Evolutionary conservation across 2,113 vertebrate genomes (phyloP).

Genomic region (Beaufortia kweichowensis): DNA sequence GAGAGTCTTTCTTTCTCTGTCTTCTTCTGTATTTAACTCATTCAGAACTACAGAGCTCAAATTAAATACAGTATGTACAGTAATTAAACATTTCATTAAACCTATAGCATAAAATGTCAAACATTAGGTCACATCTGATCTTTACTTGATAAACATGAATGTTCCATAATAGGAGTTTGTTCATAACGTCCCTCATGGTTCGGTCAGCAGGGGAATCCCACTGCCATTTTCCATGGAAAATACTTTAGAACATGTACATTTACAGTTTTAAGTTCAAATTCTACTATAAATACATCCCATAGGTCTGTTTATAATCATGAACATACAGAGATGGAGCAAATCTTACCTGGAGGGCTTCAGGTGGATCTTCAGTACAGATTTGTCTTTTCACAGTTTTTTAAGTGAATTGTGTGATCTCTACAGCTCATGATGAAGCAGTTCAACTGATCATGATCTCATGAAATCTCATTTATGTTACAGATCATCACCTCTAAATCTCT

Average conservation of each 20-base stretch:
- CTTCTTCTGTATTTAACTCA: too few species aligned
- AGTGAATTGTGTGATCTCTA: neutral
- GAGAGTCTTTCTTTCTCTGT: constrained; percentile 19
- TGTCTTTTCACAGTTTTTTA: neutral
- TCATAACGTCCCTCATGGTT: neutral
- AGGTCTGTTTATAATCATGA: neutral
- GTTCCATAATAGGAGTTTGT: neutral
- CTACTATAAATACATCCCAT: neutral
- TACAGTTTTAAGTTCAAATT: neutral
- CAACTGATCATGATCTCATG: neutral
- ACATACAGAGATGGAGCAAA: neutral
- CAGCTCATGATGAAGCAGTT: neutral
- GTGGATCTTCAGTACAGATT: neutral
- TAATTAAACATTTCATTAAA: too few species aligned
- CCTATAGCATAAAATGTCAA: too few species aligned
- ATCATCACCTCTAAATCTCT: neutral
- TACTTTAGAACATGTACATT: neutral
- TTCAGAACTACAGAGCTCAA: too few species aligned
- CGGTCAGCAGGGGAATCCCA: constrained; percentile 2
- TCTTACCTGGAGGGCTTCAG: neutral
- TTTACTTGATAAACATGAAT: too few species aligned
- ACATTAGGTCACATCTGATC: too few species aligned
- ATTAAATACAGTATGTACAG: too few species aligned
- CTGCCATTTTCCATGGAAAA: neutral
- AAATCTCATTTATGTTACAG: neutral